Base-by-base conservation (phyloP, 2,888 invertebrate species). In the Lumbricus terrestris region DNA sequence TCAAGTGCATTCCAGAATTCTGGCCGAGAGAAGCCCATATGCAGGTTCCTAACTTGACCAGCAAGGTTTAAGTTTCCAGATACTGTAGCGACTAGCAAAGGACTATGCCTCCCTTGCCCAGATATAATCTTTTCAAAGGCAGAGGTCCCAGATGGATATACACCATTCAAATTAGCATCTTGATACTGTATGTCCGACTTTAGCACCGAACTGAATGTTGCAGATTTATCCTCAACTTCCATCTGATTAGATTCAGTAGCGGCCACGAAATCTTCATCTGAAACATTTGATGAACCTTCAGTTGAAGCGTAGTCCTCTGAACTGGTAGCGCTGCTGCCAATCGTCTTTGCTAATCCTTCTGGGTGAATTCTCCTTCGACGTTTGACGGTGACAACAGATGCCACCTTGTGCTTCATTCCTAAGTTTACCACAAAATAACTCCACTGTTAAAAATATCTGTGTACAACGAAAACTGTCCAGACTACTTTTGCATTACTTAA, bases 351-450 rank as follows among this genome's bases (percentile, higher is more conserved):
- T 13, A 69, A 69, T n/a, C 69, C 69, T 69, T 69, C 69, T n/a
- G 69, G 29, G 29, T 69, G 69, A 69, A 69, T 69, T 69, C 69
- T 29, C 69, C 69, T 69, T n/a, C 69, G 69, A 11, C 69, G 29
- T 16, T 69, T 69, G n/a, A 69, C 23, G 47, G 23, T n/a, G n/a
- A n/a, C 69, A 69, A n/a, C 69, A 69, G 29, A 69, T 69, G 69
- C 69, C 11, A n/a, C 11, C 69, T n/a, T 69, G 69, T 69, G 69
- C 69, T 69, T 69, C n/a, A 69, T 69, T 69, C 69, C 69, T 69
- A 69, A 69, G n/a, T n/a, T n/a, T n/a, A n/a, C 69, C 69, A 69
- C 69, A 69, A 69, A 69, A 69, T 69, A 69, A 69, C 69, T 69
- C n/a, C 69, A 69, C 69, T 69, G 69, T 69, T 69, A 69, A 69